Percentiles rank a stretch among this genome's conserved stretches.
Evolutionary conservation across 2,888 invertebrate genomes (phyloP).

Genomic region (Drosophila mettleri): DNA sequence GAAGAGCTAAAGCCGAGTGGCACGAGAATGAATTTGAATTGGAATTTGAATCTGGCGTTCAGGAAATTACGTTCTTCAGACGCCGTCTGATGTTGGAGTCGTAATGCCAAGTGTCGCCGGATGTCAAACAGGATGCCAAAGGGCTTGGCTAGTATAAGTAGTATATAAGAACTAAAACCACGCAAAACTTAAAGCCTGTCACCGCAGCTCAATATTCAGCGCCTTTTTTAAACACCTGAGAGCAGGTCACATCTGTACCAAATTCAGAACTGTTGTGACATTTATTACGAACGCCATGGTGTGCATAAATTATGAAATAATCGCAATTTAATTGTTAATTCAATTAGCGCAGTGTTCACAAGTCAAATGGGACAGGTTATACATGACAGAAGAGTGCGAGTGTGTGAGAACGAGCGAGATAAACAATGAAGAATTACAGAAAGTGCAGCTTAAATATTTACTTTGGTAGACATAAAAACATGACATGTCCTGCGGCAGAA

Average conservation of each 20-base stretch:
- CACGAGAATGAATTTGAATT: conserved; percentile 20
- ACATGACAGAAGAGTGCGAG: not conserved
- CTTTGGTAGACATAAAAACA: conserved; percentile 52
- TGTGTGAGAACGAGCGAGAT: not conserved
- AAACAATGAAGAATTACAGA: conserved; percentile 19
- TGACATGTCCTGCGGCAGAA: conserved; percentile 47
- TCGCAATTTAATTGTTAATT: conserved; percentile 71
- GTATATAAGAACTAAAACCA: conserved; percentile 10
- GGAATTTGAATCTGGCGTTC: conserved; percentile 37
- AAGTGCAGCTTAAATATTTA: conserved; percentile 52
- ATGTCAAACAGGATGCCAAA: conserved; percentile 34
- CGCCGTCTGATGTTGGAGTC: conserved; percentile 23
- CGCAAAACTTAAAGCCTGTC: conserved; percentile 13
- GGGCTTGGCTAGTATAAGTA: conserved; percentile 19
- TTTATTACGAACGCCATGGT: conserved; percentile 45
- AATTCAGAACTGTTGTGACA: conserved; percentile 33
- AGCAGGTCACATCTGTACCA: not conserved
- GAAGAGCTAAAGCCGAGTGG: conserved; percentile 18
- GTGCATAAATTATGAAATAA: conserved; percentile 69
- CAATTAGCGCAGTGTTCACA: conserved; percentile 58
- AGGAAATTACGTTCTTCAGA: conserved; percentile 76
- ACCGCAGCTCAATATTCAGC: conserved; percentile 3
- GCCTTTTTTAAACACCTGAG: conserved; percentile 30
- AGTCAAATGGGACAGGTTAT: conserved; percentile 41
- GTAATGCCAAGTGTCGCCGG: conserved; percentile 61